A percentile compares a stretch with the other conserved stretches of the same genome.
phyloP scores from a whole-genome alignment of 2,113 vertebrate genomes.

The Mirounga angustirostris region DNA sequence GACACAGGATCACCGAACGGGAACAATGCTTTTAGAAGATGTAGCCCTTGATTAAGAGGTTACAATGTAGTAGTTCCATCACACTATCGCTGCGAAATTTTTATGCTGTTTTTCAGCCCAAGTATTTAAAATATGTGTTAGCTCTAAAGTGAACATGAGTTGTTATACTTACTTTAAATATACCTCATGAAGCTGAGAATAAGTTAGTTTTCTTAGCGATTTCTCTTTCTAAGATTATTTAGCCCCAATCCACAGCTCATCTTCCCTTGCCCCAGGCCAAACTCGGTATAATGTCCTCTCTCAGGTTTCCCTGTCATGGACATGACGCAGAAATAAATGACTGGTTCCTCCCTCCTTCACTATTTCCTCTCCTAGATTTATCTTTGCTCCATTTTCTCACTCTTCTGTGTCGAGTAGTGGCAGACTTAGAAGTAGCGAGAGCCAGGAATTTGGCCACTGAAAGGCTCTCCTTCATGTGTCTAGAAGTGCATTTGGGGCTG shows the following conservation, averaged over 20 bases:
- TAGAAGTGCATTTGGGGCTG: not conserved
- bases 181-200: not conserved
- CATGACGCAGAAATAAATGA: slow-evolving; percentile 2
- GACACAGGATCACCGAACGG: not conserved
- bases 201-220: not conserved
- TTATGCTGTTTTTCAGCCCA: not conserved
- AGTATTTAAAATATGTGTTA: not conserved
- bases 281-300: not conserved
- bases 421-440: not conserved
- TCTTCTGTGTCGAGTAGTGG: not conserved
- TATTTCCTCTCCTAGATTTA: not conserved
- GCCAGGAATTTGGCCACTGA: not conserved
- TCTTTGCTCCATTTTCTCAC: not conserved
- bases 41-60: not conserved
- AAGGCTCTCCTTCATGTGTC: not conserved
- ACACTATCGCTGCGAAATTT: not conserved
- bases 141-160: not conserved
- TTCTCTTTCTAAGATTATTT: not conserved
- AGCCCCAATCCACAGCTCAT: not conserved
- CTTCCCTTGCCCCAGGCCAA: not conserved
- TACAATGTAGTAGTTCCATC: not conserved
- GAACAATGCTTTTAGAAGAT: not conserved
- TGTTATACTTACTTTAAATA: not conserved
- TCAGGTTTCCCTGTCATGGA: not conserved
- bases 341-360: not conserved